A percentile compares a stretch with the other conserved stretches of the same genome.
phyloP scores from a whole-genome alignment of 2,113 vertebrate species.

The Tupaia tana region DNA sequence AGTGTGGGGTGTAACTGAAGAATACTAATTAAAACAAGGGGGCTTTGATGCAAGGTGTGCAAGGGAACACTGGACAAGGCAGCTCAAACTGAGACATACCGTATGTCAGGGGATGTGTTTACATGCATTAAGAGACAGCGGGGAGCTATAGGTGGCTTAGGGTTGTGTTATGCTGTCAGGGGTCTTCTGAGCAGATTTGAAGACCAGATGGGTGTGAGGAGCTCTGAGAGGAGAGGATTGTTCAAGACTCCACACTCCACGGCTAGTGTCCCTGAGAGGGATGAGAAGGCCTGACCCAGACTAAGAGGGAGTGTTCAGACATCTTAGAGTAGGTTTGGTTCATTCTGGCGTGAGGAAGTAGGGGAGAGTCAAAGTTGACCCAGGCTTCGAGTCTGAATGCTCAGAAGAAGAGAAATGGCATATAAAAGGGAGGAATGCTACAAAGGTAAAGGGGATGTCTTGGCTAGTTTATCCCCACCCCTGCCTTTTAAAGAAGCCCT shows the following conservation, averaged over 20 bases:
- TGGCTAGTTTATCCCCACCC: background rate
- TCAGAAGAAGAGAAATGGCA: background rate
- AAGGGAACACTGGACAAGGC: background rate
- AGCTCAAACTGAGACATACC: background rate
- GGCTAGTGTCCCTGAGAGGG: background rate
- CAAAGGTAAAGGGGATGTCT: fast-evolving
- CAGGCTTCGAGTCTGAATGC: fast-evolving
- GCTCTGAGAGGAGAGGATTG: background rate
- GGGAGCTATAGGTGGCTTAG: background rate
- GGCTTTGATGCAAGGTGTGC: background rate
- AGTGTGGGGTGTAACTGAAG: background rate
- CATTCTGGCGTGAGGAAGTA: no score
- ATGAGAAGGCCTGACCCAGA: no score
- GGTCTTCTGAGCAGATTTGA: background rate
- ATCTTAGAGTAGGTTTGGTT: background rate
- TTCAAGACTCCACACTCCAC: background rate
- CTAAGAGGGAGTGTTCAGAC: no score
- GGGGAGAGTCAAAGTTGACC: background rate
- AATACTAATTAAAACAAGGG: background rate
- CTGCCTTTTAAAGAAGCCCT: background rate
- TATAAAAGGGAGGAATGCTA: fast-evolving
- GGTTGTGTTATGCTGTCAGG: background rate
- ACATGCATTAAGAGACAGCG: fast-evolving
- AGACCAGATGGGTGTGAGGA: background rate
- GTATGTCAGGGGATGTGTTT: background rate